Percentiles rank a stretch among this genome's conserved stretches.
phyloP scores from a whole-genome alignment of 1,140 invertebrate genomes.

The Andrena cerasifolii region DNA sequence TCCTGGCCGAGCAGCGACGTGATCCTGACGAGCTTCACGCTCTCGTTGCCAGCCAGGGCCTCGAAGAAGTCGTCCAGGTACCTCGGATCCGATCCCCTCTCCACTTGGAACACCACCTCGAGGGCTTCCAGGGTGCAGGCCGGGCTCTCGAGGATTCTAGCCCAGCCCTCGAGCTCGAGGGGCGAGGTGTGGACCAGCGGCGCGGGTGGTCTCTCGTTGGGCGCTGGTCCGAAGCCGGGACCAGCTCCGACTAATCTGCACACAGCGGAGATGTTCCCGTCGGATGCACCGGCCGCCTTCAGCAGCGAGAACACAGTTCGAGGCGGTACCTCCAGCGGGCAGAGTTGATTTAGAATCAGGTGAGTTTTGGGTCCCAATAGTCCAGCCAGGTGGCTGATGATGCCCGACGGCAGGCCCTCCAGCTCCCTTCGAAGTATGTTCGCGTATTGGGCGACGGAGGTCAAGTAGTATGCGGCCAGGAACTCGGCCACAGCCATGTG shows the following conservation, averaged over 20 bases:
- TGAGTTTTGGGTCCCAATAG: conserved; percentile 81
- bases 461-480: conserved; percentile 83
- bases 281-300: conserved; percentile 81
- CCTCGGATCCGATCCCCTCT: conserved; percentile 77
- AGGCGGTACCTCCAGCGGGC: conserved; percentile 81
- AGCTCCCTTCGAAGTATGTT: conserved; percentile 82
- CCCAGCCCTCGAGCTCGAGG: conserved; percentile 81
- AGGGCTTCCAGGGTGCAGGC: conserved; percentile 80
- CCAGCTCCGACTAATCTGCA: conserved; percentile 79
- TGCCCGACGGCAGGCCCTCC: conserved; percentile 80
- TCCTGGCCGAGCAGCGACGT: conserved; percentile 82
- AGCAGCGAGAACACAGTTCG: conserved; percentile 81
- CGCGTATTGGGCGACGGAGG: conserved; percentile 82
- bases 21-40: conserved; percentile 80
- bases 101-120: conserved; percentile 81
- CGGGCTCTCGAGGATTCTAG: conserved; percentile 78
- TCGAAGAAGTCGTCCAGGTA: conserved; percentile 80
- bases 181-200: conserved; percentile 79
- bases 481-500: conserved; percentile 82
- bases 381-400: conserved; percentile 81
- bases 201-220: conserved; percentile 73
- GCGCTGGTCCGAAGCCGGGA: conserved; percentile 71
- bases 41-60: conserved; percentile 79
- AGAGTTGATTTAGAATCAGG: conserved; percentile 80
- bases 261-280: conserved; percentile 81